phyloP scores from a whole-genome alignment of 2,797 vertebrate species.

The Anomalospiza imberbis region DNA sequence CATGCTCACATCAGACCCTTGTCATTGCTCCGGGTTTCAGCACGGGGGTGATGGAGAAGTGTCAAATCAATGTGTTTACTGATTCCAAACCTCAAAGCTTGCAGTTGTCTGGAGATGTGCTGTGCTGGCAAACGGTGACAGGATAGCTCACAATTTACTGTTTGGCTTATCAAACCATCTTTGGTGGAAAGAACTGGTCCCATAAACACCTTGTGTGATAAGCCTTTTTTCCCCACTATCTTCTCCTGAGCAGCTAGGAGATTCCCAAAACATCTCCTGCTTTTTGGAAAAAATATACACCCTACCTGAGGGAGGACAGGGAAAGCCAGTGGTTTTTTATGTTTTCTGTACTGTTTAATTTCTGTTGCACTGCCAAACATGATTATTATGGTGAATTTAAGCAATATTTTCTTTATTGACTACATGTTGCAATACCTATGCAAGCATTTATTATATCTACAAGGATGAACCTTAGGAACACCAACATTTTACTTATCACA shows the following conservation, averaged over 20 bases:
- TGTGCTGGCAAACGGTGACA: not conserved
- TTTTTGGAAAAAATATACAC: not conserved
- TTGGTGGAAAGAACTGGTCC: not conserved
- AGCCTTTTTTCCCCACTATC: not conserved
- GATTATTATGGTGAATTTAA: not conserved
- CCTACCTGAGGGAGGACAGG: not conserved
- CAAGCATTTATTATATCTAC: not conserved
- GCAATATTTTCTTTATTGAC: not conserved
- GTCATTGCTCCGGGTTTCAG: not conserved
- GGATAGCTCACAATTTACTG: not conserved
- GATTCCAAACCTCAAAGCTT: not conserved
- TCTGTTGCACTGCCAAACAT: not conserved
- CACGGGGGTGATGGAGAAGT: not conserved
- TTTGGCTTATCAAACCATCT: not conserved
- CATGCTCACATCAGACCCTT: not conserved
- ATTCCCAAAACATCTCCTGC: not conserved
- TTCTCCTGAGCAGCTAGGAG: not conserved
- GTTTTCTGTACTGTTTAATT: not conserved
- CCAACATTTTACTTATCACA: not conserved
- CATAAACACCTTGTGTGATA: not conserved
- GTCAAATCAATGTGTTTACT: not conserved
- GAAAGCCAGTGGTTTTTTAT: not conserved
- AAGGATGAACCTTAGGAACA: not conserved
- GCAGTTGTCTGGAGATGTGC: not conserved
- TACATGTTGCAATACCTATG: not conserved